Evolutionary conservation across 1,140 invertebrate species (phyloP).

Genomic region (Microplitis demolitor): DNA sequence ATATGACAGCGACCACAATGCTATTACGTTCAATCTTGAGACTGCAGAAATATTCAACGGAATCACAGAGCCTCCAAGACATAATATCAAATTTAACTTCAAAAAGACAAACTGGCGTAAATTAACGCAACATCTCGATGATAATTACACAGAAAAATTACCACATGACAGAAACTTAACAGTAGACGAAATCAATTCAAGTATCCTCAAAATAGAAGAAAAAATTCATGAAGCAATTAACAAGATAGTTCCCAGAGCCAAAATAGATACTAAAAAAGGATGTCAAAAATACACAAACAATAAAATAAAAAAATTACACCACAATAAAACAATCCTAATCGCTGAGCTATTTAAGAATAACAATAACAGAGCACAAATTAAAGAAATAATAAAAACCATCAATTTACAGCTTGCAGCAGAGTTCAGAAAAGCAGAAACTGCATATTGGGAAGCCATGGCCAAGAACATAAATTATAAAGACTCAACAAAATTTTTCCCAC

Average conservation of each 20-base stretch:
- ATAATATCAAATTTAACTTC: background rate
- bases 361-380: too few relatives aligned
- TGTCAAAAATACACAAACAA: too few relatives aligned
- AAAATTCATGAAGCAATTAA: background rate
- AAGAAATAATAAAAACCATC: too few relatives aligned
- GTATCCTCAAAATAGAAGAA: background rate
- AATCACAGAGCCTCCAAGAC: background rate
- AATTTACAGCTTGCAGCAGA: too few relatives aligned
- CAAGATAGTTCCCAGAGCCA: constrained; percentile 67
- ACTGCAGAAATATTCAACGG: background rate
- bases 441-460: too few relatives aligned
- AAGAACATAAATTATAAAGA: too few relatives aligned
- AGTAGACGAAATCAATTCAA: constrained; percentile 6
- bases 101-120: constrained; percentile 24
- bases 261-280: background rate
- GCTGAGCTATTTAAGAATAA: too few relatives aligned
- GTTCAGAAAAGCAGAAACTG: too few relatives aligned
- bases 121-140: constrained; percentile 5
- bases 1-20: background rate
- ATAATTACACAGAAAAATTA: background rate
- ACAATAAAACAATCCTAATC: too few relatives aligned
- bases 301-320: too few relatives aligned
- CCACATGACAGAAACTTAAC: constrained; percentile 18
- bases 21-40: background rate
- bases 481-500: too few relatives aligned